A percentile compares a stretch with the other conserved stretches of the same genome.
phyloP scores from a whole-genome alignment of 2,113 vertebrate species.

The Bos javanicus region DNA sequence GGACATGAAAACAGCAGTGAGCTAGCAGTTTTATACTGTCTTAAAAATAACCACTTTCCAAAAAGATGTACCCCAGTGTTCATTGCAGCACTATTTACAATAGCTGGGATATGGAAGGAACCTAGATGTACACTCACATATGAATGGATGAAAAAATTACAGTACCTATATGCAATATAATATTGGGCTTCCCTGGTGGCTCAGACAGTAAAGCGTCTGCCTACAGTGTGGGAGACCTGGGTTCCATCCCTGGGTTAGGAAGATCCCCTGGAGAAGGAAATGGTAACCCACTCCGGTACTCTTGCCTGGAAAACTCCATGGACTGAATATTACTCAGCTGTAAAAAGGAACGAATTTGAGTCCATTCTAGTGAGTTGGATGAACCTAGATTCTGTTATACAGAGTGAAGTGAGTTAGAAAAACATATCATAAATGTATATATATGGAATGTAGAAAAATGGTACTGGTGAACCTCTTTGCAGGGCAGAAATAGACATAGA shows the following conservation, averaged over 20 bases:
- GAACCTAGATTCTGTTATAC: not conserved
- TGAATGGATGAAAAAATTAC: not conserved
- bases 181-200: not conserved
- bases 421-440: not conserved
- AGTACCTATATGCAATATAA: not conserved
- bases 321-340: not conserved
- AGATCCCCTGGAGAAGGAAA: too few species aligned
- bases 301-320: too few species aligned
- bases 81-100: not conserved
- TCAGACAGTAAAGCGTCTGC: too few species aligned
- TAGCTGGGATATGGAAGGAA: not conserved
- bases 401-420: not conserved
- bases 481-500: not conserved
- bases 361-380: not conserved
- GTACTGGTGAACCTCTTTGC: not conserved
- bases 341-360: not conserved
- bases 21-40: not conserved
- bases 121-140: not conserved
- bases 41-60: not conserved
- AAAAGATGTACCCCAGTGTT: not conserved
- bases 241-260: too few species aligned
- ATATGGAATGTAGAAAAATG: not conserved
- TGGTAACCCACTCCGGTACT: too few species aligned
- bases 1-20: not conserved
- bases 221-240: too few species aligned